Base-by-base conservation (phyloP, 2,113 vertebrate genomes). In the Probosciger aterrimus region DNA sequence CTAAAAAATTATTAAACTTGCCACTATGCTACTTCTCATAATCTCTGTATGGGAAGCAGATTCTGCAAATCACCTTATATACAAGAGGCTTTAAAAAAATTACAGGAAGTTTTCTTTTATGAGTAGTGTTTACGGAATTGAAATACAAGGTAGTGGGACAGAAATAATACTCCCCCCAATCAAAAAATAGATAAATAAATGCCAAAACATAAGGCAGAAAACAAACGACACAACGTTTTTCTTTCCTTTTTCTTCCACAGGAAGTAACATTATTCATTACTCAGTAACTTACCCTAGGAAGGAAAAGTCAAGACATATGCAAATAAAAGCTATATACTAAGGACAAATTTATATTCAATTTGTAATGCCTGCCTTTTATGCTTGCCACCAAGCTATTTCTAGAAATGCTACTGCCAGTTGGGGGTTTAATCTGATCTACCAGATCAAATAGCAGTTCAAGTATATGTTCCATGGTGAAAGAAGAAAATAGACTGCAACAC, bases 371-470 rank as follows among this genome's bases (percentile, higher is more conserved):
- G 73, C 80, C 83, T 93, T 94, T 65, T 73, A 76, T 69, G 73
- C 63, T 73, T 92, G 86, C 77, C 88, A 93, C 74, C 0, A 20
- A 93, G 88, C 96, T 97, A 97, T 97, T 96, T 96, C 91, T 95
- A 96, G 96, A 97, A 96, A 95, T 88, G 93, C 78, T 95, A 94
- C 94, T 52, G 82, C 92, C 75, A 46, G 92, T 94, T 86, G 89
- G 77, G 33, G 50, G 93, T 76, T 96, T 96, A 92, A 96, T 92
- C 52, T 94, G 96, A 97, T 97, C 96, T 82, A 91, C 92, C 96
- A 93, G 95, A 94, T 96, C 96, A 97, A 96, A 94, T 96, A 89
- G 86, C 95, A 95, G 80, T 86, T 93, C 86, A 68, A 37, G 81
- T 94, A 57, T 79, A 84, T 20, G 77, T 91, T 95, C 93, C 93